Evolutionary conservation across 2,888 invertebrate genomes (phyloP).

Genomic region (Netelia virgata): DNA sequence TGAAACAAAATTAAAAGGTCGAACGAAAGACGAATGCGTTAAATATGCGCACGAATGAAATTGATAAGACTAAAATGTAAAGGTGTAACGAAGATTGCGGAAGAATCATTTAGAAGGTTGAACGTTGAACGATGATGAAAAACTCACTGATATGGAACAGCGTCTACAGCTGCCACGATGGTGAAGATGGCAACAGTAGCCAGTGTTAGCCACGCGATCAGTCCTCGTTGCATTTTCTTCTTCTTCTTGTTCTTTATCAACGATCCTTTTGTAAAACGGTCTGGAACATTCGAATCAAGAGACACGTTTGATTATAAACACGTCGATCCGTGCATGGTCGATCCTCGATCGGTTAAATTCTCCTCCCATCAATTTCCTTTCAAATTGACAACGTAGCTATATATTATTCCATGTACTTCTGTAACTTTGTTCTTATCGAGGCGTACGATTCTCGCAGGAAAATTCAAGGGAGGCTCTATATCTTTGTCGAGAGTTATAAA

Average conservation of each 20-base stretch:
- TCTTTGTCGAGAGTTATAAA: background rate
- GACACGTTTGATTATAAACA: background rate
- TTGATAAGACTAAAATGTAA: no score
- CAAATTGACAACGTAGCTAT: background rate
- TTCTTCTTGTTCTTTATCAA: slow-evolving; percentile 37
- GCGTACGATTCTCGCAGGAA: background rate
- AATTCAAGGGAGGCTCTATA: background rate
- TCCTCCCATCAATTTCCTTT: no score
- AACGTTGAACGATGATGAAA: background rate
- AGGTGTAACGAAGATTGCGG: no score
- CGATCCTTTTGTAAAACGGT: slow-evolving; percentile 11
- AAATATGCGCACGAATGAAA: no score
- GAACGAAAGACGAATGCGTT: no score
- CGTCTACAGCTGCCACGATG: slow-evolving; percentile 72
- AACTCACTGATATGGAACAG: slow-evolving; percentile 78
- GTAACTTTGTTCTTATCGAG: background rate
- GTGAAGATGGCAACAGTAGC: slow-evolving; percentile 73
- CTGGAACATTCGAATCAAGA: slow-evolving; percentile 48
- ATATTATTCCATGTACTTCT: background rate
- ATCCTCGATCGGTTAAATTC: no score
- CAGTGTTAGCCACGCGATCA: slow-evolving; percentile 76
- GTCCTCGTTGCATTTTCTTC: slow-evolving; percentile 77
- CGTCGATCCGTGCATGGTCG: no score
- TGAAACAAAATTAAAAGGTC: background rate
- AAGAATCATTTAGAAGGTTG: no score